Evolutionary conservation across 2,888 invertebrate genomes (phyloP).

Genomic region (Tenthredo mesomela): DNA sequence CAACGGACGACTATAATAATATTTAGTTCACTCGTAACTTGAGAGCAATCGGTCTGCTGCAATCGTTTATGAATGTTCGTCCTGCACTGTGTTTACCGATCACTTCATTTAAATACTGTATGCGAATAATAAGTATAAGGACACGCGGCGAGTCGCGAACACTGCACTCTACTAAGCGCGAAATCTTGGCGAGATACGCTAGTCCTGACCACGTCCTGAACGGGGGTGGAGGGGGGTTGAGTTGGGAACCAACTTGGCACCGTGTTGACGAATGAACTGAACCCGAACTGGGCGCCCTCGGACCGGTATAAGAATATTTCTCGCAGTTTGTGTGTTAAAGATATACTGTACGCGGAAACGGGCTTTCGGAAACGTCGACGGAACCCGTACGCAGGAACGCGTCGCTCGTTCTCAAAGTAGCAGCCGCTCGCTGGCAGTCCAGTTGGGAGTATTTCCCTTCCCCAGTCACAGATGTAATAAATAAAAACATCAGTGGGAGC

Average conservation of each 20-base stretch:
- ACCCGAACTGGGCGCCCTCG: conserved; percentile 9
- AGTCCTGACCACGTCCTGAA: conserved; percentile 51
- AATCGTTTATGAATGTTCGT: background rate
- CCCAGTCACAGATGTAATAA: conserved; percentile 78
- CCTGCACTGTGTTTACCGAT: background rate
- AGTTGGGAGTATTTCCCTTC: conserved; percentile 77
- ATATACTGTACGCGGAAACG: conserved; percentile 62
- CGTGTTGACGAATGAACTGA: conserved; percentile 46
- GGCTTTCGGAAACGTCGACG: conserved; percentile 74
- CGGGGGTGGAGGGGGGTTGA: conserved; percentile 52
- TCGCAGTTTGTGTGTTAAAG: conserved; percentile 47
- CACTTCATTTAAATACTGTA: background rate
- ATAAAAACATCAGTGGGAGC: conserved; percentile 77
- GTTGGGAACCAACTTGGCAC: conserved; percentile 50
- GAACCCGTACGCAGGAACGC: conserved; percentile 70
- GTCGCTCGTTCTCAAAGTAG: conserved; percentile 76
- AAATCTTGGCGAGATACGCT: conserved; percentile 34
- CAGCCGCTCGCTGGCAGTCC: conserved; percentile 75
- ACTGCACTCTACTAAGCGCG: conserved; percentile 36
- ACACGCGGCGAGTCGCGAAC: conserved; percentile 59
- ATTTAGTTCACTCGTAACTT: conserved; percentile 14
- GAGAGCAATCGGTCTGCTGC: background rate
- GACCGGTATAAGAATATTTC: conserved; percentile 16
- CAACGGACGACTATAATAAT: background rate
- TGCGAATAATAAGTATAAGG: background rate